Evolutionary conservation across 2,888 invertebrate genomes (phyloP).

Genomic region (Ochropacha duplaris): DNA sequence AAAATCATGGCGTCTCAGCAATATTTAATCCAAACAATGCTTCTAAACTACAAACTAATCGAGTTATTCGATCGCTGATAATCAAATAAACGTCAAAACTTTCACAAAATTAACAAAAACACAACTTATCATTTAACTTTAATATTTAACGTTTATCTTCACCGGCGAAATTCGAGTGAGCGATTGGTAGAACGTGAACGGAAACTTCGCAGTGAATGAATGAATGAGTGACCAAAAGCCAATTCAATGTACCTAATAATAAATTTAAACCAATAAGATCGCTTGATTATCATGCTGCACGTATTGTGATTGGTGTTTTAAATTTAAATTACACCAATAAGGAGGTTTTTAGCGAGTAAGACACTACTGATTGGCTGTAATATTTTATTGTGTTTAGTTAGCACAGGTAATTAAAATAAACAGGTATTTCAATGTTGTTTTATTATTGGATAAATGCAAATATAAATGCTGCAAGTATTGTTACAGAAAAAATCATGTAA

Average conservation of each 20-base stretch:
- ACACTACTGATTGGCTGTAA: not conserved
- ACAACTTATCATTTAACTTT: no score
- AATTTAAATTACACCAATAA: not conserved
- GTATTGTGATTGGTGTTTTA: not conserved
- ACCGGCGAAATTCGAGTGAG: no score
- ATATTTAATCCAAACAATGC: not conserved
- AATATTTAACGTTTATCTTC: no score
- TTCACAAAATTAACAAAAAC: no score
- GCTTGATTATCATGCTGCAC: not conserved
- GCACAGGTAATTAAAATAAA: not conserved
- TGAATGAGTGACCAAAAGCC: not conserved
- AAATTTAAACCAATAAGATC: not conserved
- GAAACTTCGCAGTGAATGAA: no score
- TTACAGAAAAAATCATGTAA: no score
- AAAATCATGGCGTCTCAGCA: constrained; percentile 33
- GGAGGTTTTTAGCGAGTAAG: not conserved
- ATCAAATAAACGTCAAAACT: no score
- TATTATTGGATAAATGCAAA: no score
- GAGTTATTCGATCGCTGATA: no score
- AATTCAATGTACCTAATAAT: not conserved
- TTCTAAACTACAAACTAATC: no score
- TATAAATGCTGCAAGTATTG: no score
- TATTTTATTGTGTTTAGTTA: not conserved
- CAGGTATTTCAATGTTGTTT: not conserved
- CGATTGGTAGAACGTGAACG: no score